Conservation (phyloP, 2,113 vertebrate genomes). For the Thunnus thynnus region DNA sequence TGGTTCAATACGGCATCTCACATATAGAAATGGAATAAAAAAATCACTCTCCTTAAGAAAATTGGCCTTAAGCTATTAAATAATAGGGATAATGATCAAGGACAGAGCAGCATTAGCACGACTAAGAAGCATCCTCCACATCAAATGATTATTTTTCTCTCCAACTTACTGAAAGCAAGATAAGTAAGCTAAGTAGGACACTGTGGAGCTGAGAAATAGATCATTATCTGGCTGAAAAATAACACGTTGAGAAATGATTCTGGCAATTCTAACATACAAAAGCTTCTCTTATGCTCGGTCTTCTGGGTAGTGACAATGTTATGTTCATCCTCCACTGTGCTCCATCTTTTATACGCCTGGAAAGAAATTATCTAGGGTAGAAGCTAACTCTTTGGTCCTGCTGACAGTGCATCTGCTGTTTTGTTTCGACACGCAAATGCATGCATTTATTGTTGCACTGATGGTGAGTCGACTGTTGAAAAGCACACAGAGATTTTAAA, state of each 20-base stretch:
- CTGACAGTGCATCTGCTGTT: slow-evolving; percentile 24
- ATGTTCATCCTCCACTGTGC: slow-evolving; percentile 54
- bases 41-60: slow-evolving; percentile 30
- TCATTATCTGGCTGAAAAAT: slow-evolving; percentile 71
- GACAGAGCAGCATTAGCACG: slow-evolving; percentile 64
- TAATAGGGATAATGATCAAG: slow-evolving; percentile 76
- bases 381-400: slow-evolving; percentile 1
- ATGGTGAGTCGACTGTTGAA: slow-evolving; percentile 55
- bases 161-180: slow-evolving; percentile 52
- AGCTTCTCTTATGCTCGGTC: slow-evolving; percentile 66
- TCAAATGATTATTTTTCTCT: slow-evolving; percentile 67
- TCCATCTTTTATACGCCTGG: slow-evolving; percentile 33
- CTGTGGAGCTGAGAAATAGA: slow-evolving; percentile 70
- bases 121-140: slow-evolving; percentile 58
- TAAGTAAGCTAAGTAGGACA: slow-evolving; percentile 78
- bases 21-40: slow-evolving; percentile 33
- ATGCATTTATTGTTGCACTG: slow-evolving; percentile 46
- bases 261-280: slow-evolving; percentile 60
- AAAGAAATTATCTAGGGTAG: slow-evolving; percentile 22
- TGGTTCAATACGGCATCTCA: slow-evolving; percentile 10
- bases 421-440: slow-evolving; percentile 38
- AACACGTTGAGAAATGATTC: slow-evolving; percentile 55
- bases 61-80: slow-evolving; percentile 62
- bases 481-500: slow-evolving; percentile 59
- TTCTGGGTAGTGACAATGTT: slow-evolving; percentile 69